Evolutionary conservation across 2,797 vertebrate genomes (phyloP).

Genomic region (Spinibarbus caldwelli): DNA sequence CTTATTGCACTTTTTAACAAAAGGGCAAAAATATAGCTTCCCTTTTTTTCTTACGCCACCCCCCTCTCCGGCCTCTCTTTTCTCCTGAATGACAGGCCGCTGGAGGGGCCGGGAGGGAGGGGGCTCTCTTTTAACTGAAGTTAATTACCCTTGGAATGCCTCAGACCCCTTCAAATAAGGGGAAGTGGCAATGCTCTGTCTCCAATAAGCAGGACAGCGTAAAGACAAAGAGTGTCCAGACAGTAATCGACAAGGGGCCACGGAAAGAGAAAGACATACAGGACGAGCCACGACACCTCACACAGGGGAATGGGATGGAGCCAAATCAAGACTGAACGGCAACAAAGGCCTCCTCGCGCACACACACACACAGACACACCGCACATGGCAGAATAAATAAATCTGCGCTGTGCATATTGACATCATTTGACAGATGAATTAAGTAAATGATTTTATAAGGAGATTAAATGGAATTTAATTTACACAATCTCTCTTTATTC

Average conservation of each 20-base stretch:
- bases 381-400: conserved; percentile 66
- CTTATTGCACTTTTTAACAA: conserved; percentile 79
- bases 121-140: conserved; percentile 86
- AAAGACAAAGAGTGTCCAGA: conserved; percentile 74
- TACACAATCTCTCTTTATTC: conserved; percentile 79
- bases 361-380: conserved; percentile 63
- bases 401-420: conserved; percentile 81
- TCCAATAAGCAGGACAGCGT: conserved; percentile 78
- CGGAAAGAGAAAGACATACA: conserved; percentile 59
- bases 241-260: conserved; percentile 60
- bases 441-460: conserved; percentile 89
- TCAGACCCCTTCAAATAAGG: conserved; percentile 85
- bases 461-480: conserved; percentile 89
- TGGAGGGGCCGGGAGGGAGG: conserved; percentile 15
- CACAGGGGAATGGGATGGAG: conserved; percentile 49
- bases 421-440: conserved; percentile 86
- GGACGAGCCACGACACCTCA: conserved; percentile 58
- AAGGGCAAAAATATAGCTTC: conserved; percentile 77
- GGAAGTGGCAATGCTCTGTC: conserved; percentile 78
- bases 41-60: conserved; percentile 64
- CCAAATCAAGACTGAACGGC: conserved; percentile 49
- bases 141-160: conserved; percentile 91
- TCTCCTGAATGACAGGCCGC: conserved; percentile 79
- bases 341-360: conserved; percentile 51
- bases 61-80: conserved; percentile 60